Percentiles rank a stretch among this genome's conserved stretches.
phyloP scores from a whole-genome alignment of 2,888 invertebrate genomes.

The Limnephilus lunatus region DNA sequence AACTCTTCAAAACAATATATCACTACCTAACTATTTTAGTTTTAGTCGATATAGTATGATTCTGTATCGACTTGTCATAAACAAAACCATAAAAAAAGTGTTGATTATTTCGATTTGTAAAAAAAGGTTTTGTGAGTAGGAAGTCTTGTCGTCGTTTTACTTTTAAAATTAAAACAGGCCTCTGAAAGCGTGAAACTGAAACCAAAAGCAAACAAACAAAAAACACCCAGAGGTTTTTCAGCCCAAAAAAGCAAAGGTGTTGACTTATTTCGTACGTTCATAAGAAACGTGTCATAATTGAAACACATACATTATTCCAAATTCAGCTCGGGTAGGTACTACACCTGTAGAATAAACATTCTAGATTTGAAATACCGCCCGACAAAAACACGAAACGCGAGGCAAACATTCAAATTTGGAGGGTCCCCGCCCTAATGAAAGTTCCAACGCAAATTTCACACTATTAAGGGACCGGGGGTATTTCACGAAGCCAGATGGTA shows the following conservation, averaged over 20 bases:
- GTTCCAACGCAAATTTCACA: constrained; percentile 55
- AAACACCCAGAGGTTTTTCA: background rate
- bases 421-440: constrained; percentile 17
- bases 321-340: background rate
- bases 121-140: too few relatives aligned
- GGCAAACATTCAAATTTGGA: constrained; percentile 41
- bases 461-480: constrained; percentile 59
- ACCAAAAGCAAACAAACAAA: too few relatives aligned
- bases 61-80: too few relatives aligned
- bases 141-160: too few relatives aligned
- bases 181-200: too few relatives aligned
- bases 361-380: constrained; percentile 9
- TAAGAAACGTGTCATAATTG: background rate
- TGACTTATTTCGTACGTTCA: background rate
- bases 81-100: too few relatives aligned
- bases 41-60: too few relatives aligned
- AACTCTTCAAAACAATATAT: too few relatives aligned
- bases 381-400: constrained; percentile 9
- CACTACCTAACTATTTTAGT: too few relatives aligned
- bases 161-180: too few relatives aligned
- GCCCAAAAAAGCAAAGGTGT: background rate
- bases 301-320: background rate
- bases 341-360: constrained; percentile 6
- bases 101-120: too few relatives aligned
- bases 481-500: constrained; percentile 50